Evolutionary conservation across 2,113 vertebrate genomes (phyloP).

Genomic region (Pionites leucogaster): DNA sequence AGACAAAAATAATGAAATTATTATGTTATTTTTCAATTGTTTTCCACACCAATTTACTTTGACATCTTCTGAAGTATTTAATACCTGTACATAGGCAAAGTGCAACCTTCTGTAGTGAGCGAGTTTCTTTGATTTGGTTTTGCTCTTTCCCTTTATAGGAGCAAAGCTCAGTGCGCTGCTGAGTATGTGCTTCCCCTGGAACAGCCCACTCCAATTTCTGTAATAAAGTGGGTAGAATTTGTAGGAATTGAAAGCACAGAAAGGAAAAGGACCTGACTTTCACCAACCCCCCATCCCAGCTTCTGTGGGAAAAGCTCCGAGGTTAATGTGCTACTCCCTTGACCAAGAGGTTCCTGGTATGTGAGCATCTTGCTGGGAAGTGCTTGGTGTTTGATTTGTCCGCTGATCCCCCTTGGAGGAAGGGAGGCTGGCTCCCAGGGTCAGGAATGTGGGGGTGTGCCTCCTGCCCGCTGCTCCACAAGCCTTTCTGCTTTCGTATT

Average conservation of each 20-base stretch:
- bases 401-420: rapidly evolving
- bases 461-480: rapidly evolving
- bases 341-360: neutral
- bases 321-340: neutral
- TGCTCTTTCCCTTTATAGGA: neutral
- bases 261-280: neutral
- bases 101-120: neutral
- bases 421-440: neutral
- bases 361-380: neutral
- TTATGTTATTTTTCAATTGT: neutral
- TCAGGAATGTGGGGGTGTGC: neutral
- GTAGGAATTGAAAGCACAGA: neutral
- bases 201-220: neutral
- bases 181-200: neutral
- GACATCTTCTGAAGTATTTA: neutral
- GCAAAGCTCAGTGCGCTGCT: neutral
- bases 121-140: neutral
- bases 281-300: neutral
- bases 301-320: neutral
- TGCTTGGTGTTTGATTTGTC: neutral
- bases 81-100: neutral
- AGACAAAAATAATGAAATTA: neutral
- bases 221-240: neutral
- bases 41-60: neutral
- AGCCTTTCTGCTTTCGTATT: rapidly evolving